Conservation (phyloP, 2,797 vertebrate genomes). For the Avahi laniger region DNA sequence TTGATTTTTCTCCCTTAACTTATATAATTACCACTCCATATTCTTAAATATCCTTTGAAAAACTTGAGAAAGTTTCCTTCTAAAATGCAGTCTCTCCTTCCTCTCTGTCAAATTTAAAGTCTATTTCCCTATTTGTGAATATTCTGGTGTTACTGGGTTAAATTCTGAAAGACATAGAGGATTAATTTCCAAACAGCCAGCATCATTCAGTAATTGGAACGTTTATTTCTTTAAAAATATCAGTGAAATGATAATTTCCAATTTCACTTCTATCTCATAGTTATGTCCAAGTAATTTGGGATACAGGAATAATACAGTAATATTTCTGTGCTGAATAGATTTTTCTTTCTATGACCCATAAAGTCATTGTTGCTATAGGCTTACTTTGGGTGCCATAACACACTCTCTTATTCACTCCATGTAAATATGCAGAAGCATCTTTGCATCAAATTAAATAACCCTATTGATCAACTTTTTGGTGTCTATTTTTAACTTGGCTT, state of each 20-base stretch:
- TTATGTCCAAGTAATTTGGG: background rate
- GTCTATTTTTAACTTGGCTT: conserved; percentile 11
- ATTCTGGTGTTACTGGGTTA: conserved; percentile 29
- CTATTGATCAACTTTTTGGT: conserved; percentile 46
- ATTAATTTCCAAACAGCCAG: conserved; percentile 70
- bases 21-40: background rate
- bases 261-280: conserved; percentile 54
- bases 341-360: conserved; percentile 37
- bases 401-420: background rate
- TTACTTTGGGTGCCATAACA: conserved; percentile 41
- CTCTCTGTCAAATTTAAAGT: conserved; percentile 32
- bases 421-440: conserved; percentile 3
- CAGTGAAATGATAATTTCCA: conserved; percentile 54
- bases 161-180: conserved; percentile 65
- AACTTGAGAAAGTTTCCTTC: background rate
- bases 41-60: background rate
- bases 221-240: conserved; percentile 45
- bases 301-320: conserved; percentile 20
- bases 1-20: background rate
- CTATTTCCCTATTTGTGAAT: conserved; percentile 62
- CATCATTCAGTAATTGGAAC: conserved; percentile 54
- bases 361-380: conserved; percentile 48
- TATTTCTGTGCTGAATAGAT: background rate
- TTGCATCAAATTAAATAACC: conserved; percentile 64
- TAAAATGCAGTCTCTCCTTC: background rate